Conservation (phyloP, 2,113 vertebrate genomes). For the Pao palembangensis region DNA sequence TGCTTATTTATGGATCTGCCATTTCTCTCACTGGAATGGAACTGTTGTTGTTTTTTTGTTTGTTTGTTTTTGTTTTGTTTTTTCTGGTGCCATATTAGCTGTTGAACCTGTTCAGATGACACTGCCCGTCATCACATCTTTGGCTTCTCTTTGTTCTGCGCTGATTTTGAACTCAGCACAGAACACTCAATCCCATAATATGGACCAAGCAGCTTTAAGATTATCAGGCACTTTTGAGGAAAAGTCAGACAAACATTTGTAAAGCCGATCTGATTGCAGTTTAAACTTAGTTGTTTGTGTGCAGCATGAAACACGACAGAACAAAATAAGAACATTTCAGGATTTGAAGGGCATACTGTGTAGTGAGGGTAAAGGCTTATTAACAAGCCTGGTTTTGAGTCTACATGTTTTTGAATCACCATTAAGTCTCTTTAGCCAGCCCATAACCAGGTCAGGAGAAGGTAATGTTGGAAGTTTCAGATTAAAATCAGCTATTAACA, state of each 20-base stretch:
- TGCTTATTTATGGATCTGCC: constrained; percentile 51
- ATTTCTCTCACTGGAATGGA: constrained; percentile 32
- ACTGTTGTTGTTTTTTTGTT: constrained; percentile 13
- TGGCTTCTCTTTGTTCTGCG: constrained; percentile 34
- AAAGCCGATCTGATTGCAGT: constrained; percentile 15
- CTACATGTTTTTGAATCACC: too few relatives aligned
- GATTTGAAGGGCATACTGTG: background rate
- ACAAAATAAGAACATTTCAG: background rate
- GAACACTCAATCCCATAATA: constrained; percentile 39
- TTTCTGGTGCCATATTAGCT: constrained; percentile 60
- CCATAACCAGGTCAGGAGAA: too few relatives aligned
- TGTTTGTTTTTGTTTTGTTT: constrained; percentile 30
- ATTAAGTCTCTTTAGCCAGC: too few relatives aligned
- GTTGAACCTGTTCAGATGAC: constrained; percentile 26
- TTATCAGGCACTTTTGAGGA: constrained; percentile 2
- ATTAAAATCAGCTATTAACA: too few relatives aligned
- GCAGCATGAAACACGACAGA: too few relatives aligned
- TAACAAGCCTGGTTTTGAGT: too few relatives aligned
- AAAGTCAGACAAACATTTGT: constrained; percentile 27
- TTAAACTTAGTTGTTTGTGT: too few relatives aligned
- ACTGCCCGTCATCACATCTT: constrained; percentile 26
- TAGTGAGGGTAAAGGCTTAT: too few relatives aligned
- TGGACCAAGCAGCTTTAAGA: constrained; percentile 64
- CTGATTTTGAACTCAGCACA: constrained; percentile 33
- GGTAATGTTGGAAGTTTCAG: too few relatives aligned